These are phyloP conservation scores for Petromus typicus DNA, from an alignment of 2,113 vertebrate genomes.

Conservation along the genomic window DNA sequence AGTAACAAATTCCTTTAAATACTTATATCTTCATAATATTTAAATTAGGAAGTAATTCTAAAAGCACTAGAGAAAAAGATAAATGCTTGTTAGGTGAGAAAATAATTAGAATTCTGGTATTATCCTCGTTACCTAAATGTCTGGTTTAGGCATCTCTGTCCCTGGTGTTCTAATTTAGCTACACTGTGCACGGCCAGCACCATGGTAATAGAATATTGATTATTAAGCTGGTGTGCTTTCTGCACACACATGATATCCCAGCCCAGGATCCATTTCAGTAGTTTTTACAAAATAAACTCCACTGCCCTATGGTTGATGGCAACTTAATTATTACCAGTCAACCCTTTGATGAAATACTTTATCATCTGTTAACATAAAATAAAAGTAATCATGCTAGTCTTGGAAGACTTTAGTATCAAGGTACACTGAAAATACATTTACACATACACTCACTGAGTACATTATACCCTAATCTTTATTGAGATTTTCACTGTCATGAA, in stretches of 20 bases:
- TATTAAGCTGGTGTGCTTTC: slow-evolving; percentile 78
- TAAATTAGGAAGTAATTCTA: slow-evolving; percentile 54
- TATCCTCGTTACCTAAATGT: slow-evolving; percentile 42
- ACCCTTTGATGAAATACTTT: slow-evolving; percentile 70
- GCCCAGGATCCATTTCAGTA: slow-evolving; percentile 75
- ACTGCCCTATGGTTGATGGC: slow-evolving; percentile 51
- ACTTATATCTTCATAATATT: slow-evolving; percentile 49
- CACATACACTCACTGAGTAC: slow-evolving; percentile 57
- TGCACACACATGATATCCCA: slow-evolving; percentile 80
- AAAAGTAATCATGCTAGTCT: slow-evolving; percentile 71
- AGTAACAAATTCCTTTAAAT: not conserved
- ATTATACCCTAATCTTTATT: slow-evolving; percentile 72
- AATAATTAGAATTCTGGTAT: slow-evolving; percentile 79
- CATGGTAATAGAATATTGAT: slow-evolving; percentile 87
- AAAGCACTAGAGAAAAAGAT: slow-evolving; percentile 24
- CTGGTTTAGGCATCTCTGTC: slow-evolving; percentile 71
- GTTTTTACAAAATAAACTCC: slow-evolving; percentile 76
- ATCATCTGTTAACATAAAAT: slow-evolving; percentile 76
- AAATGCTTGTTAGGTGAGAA: slow-evolving; percentile 50
- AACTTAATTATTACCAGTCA: slow-evolving; percentile 81
- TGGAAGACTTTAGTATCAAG: slow-evolving; percentile 45
- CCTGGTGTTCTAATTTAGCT: slow-evolving; percentile 82
- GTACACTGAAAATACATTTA: slow-evolving; percentile 50
- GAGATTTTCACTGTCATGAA: slow-evolving; percentile 57
- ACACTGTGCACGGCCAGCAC: slow-evolving; percentile 73